Percentiles rank a stretch among this genome's conserved stretches.
Evolutionary conservation across 2,888 invertebrate genomes (phyloP).

Genomic region (Drosophila quasianomalipes): DNA sequence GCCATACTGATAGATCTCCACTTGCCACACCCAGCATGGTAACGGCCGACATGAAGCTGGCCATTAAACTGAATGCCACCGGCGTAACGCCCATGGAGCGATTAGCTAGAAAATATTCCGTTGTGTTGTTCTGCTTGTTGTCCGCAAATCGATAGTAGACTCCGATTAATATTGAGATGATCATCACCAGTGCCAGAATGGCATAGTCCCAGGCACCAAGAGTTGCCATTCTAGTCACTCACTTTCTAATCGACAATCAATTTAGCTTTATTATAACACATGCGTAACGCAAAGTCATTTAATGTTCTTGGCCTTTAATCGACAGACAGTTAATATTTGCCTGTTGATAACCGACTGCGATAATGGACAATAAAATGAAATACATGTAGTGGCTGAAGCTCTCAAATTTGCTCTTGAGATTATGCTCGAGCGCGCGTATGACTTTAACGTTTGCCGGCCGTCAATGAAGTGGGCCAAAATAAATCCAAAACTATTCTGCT

Average conservation of each 20-base stretch:
- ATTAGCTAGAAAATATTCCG: slow-evolving; percentile 94
- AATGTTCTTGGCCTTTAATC: slow-evolving; percentile 33
- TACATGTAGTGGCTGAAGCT: slow-evolving; percentile 10
- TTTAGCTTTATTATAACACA: background rate
- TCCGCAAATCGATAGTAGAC: slow-evolving; percentile 94
- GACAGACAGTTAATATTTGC: slow-evolving; percentile 50
- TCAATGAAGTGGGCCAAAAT: slow-evolving; percentile 60
- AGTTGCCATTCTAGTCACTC: slow-evolving; percentile 58
- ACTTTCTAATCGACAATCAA: background rate
- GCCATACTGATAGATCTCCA: slow-evolving; percentile 94
- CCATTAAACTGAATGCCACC: slow-evolving; percentile 95
- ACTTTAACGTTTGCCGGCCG: slow-evolving; percentile 68
- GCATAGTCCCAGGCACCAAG: slow-evolving; percentile 91
- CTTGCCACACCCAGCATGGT: slow-evolving; percentile 95
- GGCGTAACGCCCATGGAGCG: slow-evolving; percentile 92
- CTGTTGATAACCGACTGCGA: slow-evolving; percentile 47
- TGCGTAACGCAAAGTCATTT: slow-evolving; percentile 1
- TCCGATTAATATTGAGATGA: slow-evolving; percentile 91
- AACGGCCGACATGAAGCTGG: slow-evolving; percentile 97
- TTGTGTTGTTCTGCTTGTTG: slow-evolving; percentile 93
- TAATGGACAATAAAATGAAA: slow-evolving; percentile 26
- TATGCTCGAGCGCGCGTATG: slow-evolving; percentile 36
- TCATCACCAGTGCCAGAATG: slow-evolving; percentile 90
- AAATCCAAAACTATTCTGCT: slow-evolving; percentile 21
- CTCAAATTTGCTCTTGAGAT: slow-evolving; percentile 49